Percentiles rank a stretch among this genome's conserved stretches.
phyloP scores from a whole-genome alignment of 2,113 vertebrate species.

The Jacana jacana region DNA sequence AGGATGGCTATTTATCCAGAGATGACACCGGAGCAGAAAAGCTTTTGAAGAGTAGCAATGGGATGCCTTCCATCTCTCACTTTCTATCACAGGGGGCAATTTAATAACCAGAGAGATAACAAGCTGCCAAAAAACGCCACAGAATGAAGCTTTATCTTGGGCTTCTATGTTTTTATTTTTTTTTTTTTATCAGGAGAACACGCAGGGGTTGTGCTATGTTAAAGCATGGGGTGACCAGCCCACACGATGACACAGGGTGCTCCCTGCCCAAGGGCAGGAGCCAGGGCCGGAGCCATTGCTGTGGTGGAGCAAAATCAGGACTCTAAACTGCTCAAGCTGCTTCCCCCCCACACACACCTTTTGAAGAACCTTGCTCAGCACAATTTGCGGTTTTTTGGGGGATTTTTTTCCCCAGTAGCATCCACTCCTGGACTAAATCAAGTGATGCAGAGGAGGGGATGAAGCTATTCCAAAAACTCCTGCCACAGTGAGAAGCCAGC shows the following conservation, averaged over 20 bases:
- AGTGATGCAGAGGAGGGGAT: neutral
- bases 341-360: neutral
- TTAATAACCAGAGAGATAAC: neutral
- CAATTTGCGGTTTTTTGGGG: no score
- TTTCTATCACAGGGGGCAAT: neutral
- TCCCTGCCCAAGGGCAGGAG: neutral
- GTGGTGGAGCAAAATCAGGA: neutral
- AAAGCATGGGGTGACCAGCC: neutral
- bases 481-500: neutral
- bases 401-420: neutral
- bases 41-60: neutral
- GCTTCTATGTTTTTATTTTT: neutral
- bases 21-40: neutral
- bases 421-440: neutral
- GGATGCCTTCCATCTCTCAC: neutral
- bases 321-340: neutral
- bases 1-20: fast-evolving
- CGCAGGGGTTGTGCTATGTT: neutral
- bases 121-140: neutral
- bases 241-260: fast-evolving
- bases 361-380: neutral
- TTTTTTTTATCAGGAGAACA: neutral
- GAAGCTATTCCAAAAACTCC: neutral
- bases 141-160: neutral
- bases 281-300: fast-evolving